Evolutionary conservation across 1,140 invertebrate genomes (phyloP), one percentile per base, ranked within the genome.

Genomic region (Bathynomus jamesi): DNA sequence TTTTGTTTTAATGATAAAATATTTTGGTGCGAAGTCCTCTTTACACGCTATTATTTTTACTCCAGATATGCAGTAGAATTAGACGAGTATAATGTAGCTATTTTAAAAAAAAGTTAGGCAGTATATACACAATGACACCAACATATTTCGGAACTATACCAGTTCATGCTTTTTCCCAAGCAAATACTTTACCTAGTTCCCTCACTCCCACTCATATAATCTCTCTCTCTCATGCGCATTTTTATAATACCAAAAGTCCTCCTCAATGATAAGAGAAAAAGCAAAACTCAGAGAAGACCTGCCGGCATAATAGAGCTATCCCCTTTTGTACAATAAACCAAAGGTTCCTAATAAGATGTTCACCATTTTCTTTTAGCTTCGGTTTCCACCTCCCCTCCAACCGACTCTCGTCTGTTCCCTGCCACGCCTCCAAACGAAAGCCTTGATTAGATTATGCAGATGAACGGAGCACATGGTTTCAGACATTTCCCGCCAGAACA

Each of bases 391-490:
- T 53, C 21, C 11, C 21, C 40, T 53, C 11, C 13, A 21, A 2
- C 11, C 13, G 11, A 17, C 21, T 53, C 40, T 53, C 40, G 13
- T 53, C 40, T 53, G 40, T 21, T 53, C 40, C 40, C 40, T 21
- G 40, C 40, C 40, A 53, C 40, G 40, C 69, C 73, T 71, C 31
- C 65, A 53, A 25, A 31, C 68, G 72, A 67, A 69, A 61, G 65
- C 66, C 61, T 69, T 74, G 75, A 76, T 76, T 76, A 71, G 75
- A 76, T 76, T 76, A 76, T 74, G 75, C 75, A 76, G 72, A 76
- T 76, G 75, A 74, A 71, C 72, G 74, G 75, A 76, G 73, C 75
- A 76, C 75, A 76, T 76, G 75, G 75, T 76, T 76, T 76, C 71
- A 76, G 72, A 73, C 75, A 76, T 76, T 76, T 76, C 72, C 69